phyloP scores from a whole-genome alignment of 92 coral and sea anemone genomes.

The Nematostella vectensis region DNA sequence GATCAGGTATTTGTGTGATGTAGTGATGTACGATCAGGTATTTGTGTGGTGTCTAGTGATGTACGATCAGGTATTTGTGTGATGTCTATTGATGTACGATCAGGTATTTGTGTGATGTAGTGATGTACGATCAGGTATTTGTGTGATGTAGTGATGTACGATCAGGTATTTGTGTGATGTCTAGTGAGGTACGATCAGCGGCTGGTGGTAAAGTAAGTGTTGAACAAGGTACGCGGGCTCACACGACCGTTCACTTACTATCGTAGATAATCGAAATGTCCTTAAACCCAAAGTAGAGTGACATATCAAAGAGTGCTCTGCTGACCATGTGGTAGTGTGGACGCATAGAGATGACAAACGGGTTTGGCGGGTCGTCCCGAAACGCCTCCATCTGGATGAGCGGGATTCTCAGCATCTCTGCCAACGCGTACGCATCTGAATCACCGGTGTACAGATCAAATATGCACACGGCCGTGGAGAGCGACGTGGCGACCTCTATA shows the following conservation, averaged over 20 bases:
- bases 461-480: constrained; percentile 26
- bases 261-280: constrained; percentile 65
- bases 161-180: too few relatives aligned
- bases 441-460: constrained; percentile 52
- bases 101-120: too few relatives aligned
- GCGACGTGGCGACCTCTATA: constrained; percentile 20
- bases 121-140: too few relatives aligned
- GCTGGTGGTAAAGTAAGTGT: too few relatives aligned
- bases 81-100: too few relatives aligned
- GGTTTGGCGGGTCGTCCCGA: constrained; percentile 12
- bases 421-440: constrained; percentile 40
- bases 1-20: too few relatives aligned
- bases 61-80: too few relatives aligned
- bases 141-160: too few relatives aligned
- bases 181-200: too few relatives aligned
- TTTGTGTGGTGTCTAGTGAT: too few relatives aligned
- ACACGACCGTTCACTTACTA: constrained; percentile 32
- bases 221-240: too few relatives aligned
- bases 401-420: constrained; percentile 47
- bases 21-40: too few relatives aligned
- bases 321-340: constrained; percentile 46
- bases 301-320: constrained; percentile 51
- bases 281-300: constrained; percentile 33
- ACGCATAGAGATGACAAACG: constrained; percentile 39
- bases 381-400: constrained; percentile 40